phyloP scores from a whole-genome alignment of 2,888 invertebrate genomes.

The Nomada ferruginata region DNA sequence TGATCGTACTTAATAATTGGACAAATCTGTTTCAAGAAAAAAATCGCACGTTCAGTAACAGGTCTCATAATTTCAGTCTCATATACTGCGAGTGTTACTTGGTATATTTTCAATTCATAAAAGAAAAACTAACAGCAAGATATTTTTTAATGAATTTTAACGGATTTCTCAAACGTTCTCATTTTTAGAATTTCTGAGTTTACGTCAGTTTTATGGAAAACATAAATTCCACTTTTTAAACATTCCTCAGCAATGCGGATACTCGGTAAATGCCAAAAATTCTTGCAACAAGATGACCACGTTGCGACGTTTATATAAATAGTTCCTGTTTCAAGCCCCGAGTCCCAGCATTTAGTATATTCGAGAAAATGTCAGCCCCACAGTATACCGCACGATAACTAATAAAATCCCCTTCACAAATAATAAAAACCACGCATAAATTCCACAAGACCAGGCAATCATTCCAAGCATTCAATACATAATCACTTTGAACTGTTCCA shows the following conservation, averaged over 20 bases:
- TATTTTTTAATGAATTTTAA: neutral
- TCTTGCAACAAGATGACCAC: neutral
- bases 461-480: too few species aligned
- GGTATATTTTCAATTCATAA: neutral
- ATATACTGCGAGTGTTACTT: too few species aligned
- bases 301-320: neutral
- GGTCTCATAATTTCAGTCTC: neutral
- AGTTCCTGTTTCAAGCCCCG: neutral
- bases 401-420: too few species aligned
- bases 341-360: too few species aligned
- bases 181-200: neutral
- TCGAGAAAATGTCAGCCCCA: too few species aligned
- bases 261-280: conserved; percentile 5
- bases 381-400: too few species aligned
- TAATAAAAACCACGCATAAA: too few species aligned
- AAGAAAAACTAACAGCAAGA: neutral
- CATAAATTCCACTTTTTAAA: neutral
- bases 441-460: too few species aligned
- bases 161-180: neutral
- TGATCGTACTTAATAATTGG: neutral
- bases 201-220: neutral
- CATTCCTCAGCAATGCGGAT: neutral
- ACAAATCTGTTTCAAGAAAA: conserved; percentile 1
- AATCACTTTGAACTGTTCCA: too few species aligned
- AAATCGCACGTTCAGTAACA: neutral